Evolutionary conservation across 2,797 vertebrate genomes (phyloP).

Genomic region (Urocyon cinereoargenteus): DNA sequence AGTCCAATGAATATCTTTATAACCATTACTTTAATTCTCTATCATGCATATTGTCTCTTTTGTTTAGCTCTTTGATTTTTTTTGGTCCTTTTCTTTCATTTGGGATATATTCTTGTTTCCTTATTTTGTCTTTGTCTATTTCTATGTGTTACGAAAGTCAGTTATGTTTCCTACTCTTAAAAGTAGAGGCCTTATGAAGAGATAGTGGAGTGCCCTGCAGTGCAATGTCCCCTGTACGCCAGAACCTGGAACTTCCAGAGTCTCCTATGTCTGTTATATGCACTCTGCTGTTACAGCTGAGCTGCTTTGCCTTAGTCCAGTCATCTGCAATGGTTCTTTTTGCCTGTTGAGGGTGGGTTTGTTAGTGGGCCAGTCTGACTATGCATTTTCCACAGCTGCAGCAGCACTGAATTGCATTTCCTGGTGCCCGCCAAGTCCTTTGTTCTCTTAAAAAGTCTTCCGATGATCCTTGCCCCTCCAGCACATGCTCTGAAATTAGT

Average conservation of each 20-base stretch:
- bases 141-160: not conserved
- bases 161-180: not conserved
- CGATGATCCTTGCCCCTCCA: too few species aligned
- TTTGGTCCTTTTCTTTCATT: not conserved
- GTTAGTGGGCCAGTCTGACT: not conserved
- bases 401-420: not conserved
- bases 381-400: not conserved
- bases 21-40: not conserved
- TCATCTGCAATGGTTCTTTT: not conserved
- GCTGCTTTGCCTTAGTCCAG: not conserved
- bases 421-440: too few species aligned
- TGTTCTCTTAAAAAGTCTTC: too few species aligned
- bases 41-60: not conserved
- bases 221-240: not conserved
- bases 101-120: not conserved
- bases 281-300: not conserved
- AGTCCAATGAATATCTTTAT: not conserved
- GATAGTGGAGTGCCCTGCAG: not conserved
- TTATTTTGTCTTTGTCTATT: not conserved
- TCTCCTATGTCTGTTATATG: not conserved
- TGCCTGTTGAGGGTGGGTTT: not conserved
- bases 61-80: not conserved
- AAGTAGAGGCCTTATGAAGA: not conserved
- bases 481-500: too few species aligned
- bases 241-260: not conserved